Percentiles rank a stretch among this genome's conserved stretches.
phyloP scores from a whole-genome alignment of 2,113 vertebrate species.

The Aptenodytes forsteri region DNA sequence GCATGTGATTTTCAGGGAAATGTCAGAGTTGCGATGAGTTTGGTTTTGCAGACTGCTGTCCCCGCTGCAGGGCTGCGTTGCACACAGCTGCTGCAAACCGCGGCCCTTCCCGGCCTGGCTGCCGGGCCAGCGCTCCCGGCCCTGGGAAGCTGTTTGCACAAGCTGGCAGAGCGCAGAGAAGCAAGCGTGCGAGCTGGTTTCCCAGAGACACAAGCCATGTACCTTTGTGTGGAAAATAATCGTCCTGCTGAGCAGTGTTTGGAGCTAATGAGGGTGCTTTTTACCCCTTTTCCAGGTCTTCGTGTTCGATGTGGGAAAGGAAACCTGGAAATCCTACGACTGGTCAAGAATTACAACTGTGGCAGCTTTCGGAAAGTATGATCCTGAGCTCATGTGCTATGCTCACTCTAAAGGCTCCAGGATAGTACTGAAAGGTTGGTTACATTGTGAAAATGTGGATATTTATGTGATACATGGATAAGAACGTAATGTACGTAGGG shows the following conservation, averaged over 20 bases:
- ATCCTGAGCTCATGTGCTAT: slow-evolving; percentile 89
- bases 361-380: slow-evolving; percentile 87
- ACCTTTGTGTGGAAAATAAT: rapidly evolving
- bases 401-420: slow-evolving; percentile 89
- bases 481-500: background rate
- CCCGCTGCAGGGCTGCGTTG: background rate
- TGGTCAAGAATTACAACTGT: slow-evolving; percentile 93
- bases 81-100: background rate
- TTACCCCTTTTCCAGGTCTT: slow-evolving; percentile 79
- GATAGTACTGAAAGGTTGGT: slow-evolving; percentile 90
- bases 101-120: no score
- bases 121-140: background rate
- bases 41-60: background rate
- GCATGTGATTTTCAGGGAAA: background rate
- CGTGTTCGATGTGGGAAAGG: slow-evolving; percentile 88
- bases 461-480: rapidly evolving
- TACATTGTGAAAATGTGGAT: rapidly evolving
- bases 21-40: rapidly evolving
- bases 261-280: background rate
- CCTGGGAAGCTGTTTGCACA: background rate
- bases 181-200: rapidly evolving
- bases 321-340: slow-evolving; percentile 89
- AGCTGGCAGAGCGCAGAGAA: background rate
- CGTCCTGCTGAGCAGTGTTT: rapidly evolving
- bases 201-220: rapidly evolving